A percentile compares a stretch with the other conserved stretches of the same genome.
These are phyloP conservation scores for Aurelia aurita DNA, from an alignment of 30 jellyfish, hydroid and myxozoan species.

Conservation along the genomic window DNA sequence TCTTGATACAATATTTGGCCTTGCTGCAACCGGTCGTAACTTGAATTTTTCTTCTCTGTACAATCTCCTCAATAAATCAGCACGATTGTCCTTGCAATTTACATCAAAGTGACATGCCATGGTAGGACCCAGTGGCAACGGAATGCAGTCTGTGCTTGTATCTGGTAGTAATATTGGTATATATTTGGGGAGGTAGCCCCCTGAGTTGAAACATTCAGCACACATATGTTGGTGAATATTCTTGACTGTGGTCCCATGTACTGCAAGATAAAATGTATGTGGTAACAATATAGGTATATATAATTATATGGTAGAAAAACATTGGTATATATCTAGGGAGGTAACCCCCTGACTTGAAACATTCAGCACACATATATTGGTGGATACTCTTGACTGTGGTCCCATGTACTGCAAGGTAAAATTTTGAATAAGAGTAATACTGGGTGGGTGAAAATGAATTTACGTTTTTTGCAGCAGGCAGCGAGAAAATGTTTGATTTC, in stretches of 20 bases:
- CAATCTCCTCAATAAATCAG: constrained; percentile 35
- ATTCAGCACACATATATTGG: constrained; percentile 11
- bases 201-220: constrained; percentile 5
- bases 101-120: constrained; percentile 11
- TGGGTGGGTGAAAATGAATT: too few species aligned
- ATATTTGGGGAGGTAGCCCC: constrained; percentile 24
- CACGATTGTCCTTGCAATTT: constrained; percentile 3
- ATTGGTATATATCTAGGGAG: constrained; percentile 22
- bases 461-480: too few species aligned
- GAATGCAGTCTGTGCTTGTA: neutral
- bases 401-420: constrained; percentile 13
- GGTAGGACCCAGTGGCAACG: constrained; percentile 4
- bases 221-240: constrained; percentile 5
- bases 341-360: constrained; percentile 29
- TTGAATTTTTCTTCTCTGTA: constrained; percentile 25
- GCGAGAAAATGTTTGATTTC: too few species aligned
- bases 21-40: constrained; percentile 36
- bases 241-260: constrained; percentile 3
- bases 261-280: neutral
- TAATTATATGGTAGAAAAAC: too few species aligned
- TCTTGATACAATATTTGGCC: constrained; percentile 26
- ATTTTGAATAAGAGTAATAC: too few species aligned
- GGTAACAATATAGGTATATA: too few species aligned
- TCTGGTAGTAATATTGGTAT: constrained; percentile 16
- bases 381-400: constrained; percentile 5